Evolutionary conservation across 2,888 invertebrate species (phyloP).

Genomic region (Melieria omissa): DNA sequence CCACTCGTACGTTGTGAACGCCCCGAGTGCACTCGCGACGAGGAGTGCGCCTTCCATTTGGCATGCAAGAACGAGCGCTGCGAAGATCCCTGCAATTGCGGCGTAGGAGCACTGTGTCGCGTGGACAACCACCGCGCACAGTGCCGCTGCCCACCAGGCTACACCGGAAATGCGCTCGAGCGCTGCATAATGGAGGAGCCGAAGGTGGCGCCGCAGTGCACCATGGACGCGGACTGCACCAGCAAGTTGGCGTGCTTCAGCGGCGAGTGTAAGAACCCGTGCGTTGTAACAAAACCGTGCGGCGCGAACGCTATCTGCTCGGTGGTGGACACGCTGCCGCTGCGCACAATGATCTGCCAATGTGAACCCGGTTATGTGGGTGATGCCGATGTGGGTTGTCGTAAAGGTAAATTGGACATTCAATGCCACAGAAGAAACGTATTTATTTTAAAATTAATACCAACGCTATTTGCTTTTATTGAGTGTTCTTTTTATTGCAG

Average conservation of each 20-base stretch:
- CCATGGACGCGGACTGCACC: slow-evolving; percentile 85
- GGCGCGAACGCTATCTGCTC: slow-evolving; percentile 83
- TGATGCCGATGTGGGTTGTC: slow-evolving; percentile 87
- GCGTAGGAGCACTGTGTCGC: slow-evolving; percentile 79
- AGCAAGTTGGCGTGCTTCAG: slow-evolving; percentile 85
- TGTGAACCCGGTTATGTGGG: slow-evolving; percentile 86
- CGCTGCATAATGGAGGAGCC: slow-evolving; percentile 72
- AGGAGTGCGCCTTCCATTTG: slow-evolving; percentile 82
- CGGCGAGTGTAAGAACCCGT: slow-evolving; percentile 84
- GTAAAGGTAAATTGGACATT: slow-evolving; percentile 72
- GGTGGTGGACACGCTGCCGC: slow-evolving; percentile 86
- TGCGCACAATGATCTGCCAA: slow-evolving; percentile 88
- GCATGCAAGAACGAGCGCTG: slow-evolving; percentile 84
- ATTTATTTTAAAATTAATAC: too few species aligned
- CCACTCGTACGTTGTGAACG: slow-evolving; percentile 81
- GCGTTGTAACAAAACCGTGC: slow-evolving; percentile 80
- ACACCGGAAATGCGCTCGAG: slow-evolving; percentile 79
- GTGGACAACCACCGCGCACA: slow-evolving; percentile 80
- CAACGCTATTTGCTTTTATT: not conserved
- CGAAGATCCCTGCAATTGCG: slow-evolving; percentile 86
- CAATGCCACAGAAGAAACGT: slow-evolving; percentile 1
- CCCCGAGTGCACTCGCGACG: slow-evolving; percentile 80
- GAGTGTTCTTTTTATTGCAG: slow-evolving; percentile 41
- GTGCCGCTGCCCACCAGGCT: slow-evolving; percentile 86
- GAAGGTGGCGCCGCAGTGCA: slow-evolving; percentile 74